Percentiles rank a stretch among this genome's conserved stretches.
Evolutionary conservation across 2,797 vertebrate genomes (phyloP).

Genomic region (Schizothorax lantsangensis): DNA sequence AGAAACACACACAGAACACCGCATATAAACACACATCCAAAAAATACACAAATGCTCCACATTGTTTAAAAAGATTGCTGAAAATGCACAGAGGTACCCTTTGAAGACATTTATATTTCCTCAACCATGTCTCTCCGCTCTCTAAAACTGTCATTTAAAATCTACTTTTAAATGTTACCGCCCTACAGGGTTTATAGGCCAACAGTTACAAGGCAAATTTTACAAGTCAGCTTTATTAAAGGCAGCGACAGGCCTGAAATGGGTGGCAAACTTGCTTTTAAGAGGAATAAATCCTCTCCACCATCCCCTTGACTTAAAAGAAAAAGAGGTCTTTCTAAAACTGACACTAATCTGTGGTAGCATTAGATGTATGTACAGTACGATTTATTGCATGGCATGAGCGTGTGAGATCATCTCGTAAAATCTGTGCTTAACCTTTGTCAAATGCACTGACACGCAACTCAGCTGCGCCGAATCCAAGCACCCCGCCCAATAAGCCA

Average conservation of each 20-base stretch:
- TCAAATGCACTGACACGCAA: conserved; percentile 37
- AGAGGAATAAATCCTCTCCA: conserved; percentile 18
- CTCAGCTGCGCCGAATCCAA: conserved; percentile 61
- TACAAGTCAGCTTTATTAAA: conserved; percentile 31
- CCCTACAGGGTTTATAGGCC: conserved; percentile 12
- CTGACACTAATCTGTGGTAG: not conserved
- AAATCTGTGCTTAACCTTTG: conserved; percentile 32
- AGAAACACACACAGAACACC: conserved; percentile 27
- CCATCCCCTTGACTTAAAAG: not conserved
- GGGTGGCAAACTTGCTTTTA: conserved; percentile 31
- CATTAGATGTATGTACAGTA: not conserved
- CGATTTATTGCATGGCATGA: not conserved
- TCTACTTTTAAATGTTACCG: conserved; percentile 5
- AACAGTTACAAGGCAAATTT: conserved; percentile 36
- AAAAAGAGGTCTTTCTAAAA: conserved; percentile 29
- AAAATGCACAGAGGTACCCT: not conserved
- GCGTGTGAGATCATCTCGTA: conserved; percentile 24
- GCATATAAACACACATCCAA: not conserved
- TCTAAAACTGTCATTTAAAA: conserved; percentile 32
- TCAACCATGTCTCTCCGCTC: not conserved
- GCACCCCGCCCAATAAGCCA: conserved; percentile 56
- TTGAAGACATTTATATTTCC: conserved; percentile 18
- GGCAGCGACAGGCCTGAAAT: conserved; percentile 4
- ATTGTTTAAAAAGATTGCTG: not conserved
- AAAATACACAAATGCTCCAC: conserved; percentile 10